Evolutionary conservation across 2,888 invertebrate genomes (phyloP).

Genomic region (Eudemis profundana): DNA sequence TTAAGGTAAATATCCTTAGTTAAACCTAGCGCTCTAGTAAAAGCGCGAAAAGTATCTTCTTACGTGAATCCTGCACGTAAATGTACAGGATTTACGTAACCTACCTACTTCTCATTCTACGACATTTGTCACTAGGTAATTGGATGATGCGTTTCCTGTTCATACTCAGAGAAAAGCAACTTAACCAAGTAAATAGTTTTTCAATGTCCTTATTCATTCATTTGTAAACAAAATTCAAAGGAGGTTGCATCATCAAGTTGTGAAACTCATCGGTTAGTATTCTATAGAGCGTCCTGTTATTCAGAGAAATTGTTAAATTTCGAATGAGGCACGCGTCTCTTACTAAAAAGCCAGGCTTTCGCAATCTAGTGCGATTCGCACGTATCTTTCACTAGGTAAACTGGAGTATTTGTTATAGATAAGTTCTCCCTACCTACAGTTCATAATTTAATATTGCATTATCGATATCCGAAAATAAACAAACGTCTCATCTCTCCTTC

Average conservation of each 20-base stretch:
- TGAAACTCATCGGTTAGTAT: constrained; percentile 64
- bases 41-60: too few species aligned
- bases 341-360: constrained; percentile 74
- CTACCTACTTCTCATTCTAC: background rate
- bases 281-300: constrained; percentile 61
- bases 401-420: constrained; percentile 46
- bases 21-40: too few species aligned
- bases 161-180: constrained; percentile 9
- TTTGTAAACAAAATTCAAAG: constrained; percentile 19
- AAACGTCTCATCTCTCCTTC: background rate
- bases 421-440: background rate
- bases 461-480: background rate
- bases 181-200: constrained; percentile 20
- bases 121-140: background rate
- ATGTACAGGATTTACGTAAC: background rate
- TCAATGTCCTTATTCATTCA: constrained; percentile 23
- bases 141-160: background rate
- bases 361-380: constrained; percentile 63
- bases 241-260: constrained; percentile 44
- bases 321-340: constrained; percentile 68
- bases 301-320: constrained; percentile 80
- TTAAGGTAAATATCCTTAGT: too few species aligned
- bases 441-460: background rate
- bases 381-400: constrained; percentile 54
- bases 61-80: too few species aligned